Evolutionary conservation across 2,888 invertebrate species (phyloP).

Genomic region (Pomacea canaliculata): DNA sequence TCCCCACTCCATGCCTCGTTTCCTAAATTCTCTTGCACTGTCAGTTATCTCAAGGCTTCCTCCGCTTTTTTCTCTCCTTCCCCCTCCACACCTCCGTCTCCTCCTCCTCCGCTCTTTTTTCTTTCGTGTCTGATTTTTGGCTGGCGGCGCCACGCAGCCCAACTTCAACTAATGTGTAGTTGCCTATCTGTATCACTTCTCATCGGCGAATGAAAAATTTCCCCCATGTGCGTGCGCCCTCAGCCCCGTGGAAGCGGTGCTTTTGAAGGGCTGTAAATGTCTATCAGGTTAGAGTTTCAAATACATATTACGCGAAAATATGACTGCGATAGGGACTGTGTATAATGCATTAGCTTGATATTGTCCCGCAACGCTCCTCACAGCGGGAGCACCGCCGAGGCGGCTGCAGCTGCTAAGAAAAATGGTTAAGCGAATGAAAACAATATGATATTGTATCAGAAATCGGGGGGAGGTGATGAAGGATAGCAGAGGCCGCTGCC

Average conservation of each 20-base stretch:
- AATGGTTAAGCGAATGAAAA: slow-evolving; percentile 22
- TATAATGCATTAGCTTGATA: slow-evolving; percentile 8
- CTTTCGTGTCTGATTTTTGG: neutral
- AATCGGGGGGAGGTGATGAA: slow-evolving; percentile 21
- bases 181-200: slow-evolving; percentile 1
- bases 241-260: neutral
- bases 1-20: too few relatives aligned
- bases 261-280: slow-evolving; percentile 6
- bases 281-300: slow-evolving; percentile 16
- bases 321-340: slow-evolving; percentile 9
- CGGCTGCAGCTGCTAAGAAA: slow-evolving; percentile 10
- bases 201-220: slow-evolving; percentile 23
- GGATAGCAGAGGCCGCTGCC: slow-evolving; percentile 9
- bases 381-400: slow-evolving; percentile 16
- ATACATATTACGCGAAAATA: slow-evolving; percentile 10
- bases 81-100: neutral
- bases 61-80: neutral
- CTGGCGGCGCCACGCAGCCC: too few relatives aligned
- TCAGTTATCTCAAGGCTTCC: neutral
- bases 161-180: slow-evolving; percentile 2
- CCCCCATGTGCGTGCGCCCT: slow-evolving; percentile 7
- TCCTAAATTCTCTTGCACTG: too few relatives aligned
- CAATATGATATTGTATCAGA: slow-evolving; percentile 29
- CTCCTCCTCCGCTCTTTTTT: neutral
- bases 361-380: slow-evolving; percentile 10